These are phyloP conservation scores for Pampus argenteus DNA, from an alignment of 2,797 vertebrate genomes.

Conservation along the genomic window DNA sequence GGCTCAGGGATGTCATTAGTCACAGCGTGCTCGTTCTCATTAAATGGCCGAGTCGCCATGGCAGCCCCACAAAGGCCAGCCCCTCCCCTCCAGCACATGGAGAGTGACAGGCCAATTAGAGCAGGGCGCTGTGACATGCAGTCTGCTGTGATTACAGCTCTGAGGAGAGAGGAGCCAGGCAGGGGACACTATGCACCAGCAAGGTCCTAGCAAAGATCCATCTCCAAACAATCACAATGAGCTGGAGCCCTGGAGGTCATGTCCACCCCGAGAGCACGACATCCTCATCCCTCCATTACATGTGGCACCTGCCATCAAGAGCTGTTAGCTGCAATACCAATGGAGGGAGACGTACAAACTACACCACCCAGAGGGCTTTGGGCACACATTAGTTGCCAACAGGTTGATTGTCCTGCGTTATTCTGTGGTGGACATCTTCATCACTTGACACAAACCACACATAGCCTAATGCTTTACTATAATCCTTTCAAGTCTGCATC, in stretches of 20 bases:
- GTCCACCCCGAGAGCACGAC: constrained; percentile 49
- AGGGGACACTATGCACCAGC: constrained; percentile 52
- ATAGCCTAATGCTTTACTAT: constrained; percentile 16
- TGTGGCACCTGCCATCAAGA: constrained; percentile 63
- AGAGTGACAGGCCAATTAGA: constrained; percentile 89
- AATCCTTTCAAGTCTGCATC: constrained; percentile 38
- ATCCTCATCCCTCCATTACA: constrained; percentile 63
- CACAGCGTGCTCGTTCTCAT: constrained; percentile 84
- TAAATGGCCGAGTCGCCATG: constrained; percentile 85
- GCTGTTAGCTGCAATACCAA: constrained; percentile 38
- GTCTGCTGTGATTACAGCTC: constrained; percentile 83
- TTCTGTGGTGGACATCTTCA: constrained; percentile 52
- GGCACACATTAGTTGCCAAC: constrained; percentile 25
- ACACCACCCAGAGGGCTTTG: constrained; percentile 63
- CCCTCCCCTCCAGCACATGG: constrained; percentile 62
- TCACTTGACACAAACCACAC: constrained; percentile 40
- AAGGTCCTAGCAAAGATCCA: constrained; percentile 66
- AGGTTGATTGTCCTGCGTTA: constrained; percentile 46
- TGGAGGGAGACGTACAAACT: constrained; percentile 39
- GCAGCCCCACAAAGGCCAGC: constrained; percentile 84
- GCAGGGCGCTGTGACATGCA: constrained; percentile 79
- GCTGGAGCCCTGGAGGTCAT: constrained; percentile 58
- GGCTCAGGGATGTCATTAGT: constrained; percentile 87
- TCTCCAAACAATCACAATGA: constrained; percentile 64
- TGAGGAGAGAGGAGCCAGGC: constrained; percentile 64